Percentiles rank a stretch among this genome's conserved stretches.
phyloP scores from a whole-genome alignment of 2,888 invertebrate species.

The Eulithis prunata region DNA sequence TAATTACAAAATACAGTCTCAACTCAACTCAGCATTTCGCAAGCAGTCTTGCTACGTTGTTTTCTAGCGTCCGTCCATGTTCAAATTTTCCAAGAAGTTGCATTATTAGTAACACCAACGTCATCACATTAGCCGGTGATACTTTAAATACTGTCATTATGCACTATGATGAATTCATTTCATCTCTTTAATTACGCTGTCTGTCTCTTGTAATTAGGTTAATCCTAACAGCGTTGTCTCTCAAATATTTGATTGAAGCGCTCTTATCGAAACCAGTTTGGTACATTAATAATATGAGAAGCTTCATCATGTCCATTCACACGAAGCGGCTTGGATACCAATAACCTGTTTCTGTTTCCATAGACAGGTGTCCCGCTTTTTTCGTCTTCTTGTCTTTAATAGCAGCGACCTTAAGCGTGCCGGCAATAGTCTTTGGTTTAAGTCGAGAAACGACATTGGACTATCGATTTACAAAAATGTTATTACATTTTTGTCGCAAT shows the following conservation, averaged over 20 bases:
- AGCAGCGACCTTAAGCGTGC: constrained; percentile 56
- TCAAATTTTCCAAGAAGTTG: not conserved
- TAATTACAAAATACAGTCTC: not conserved
- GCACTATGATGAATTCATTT: not conserved
- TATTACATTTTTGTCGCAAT: constrained; percentile 7
- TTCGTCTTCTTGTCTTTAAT: constrained; percentile 51
- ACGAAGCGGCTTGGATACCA: constrained; percentile 55
- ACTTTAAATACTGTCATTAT: not conserved
- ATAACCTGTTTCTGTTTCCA: constrained; percentile 74
- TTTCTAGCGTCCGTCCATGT: not conserved
- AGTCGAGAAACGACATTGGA: constrained; percentile 16
- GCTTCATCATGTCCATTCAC: constrained; percentile 72
- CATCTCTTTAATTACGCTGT: constrained; percentile 6
- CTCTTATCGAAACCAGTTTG: constrained; percentile 66
- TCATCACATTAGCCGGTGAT: not conserved
- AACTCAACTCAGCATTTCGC: constrained; percentile 2
- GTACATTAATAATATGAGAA: constrained; percentile 61
- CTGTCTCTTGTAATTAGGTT: constrained; percentile 11
- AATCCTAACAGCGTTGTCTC: constrained; percentile 43
- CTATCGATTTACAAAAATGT: constrained; percentile 13
- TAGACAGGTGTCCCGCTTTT: constrained; percentile 69
- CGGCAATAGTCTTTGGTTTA: constrained; percentile 31
- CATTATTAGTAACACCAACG: not conserved
- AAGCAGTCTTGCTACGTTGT: not conserved
- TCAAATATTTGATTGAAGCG: constrained; percentile 50